Base-by-base conservation (phyloP, 2,797 vertebrate species). In the Clarias laeviceps region DNA sequence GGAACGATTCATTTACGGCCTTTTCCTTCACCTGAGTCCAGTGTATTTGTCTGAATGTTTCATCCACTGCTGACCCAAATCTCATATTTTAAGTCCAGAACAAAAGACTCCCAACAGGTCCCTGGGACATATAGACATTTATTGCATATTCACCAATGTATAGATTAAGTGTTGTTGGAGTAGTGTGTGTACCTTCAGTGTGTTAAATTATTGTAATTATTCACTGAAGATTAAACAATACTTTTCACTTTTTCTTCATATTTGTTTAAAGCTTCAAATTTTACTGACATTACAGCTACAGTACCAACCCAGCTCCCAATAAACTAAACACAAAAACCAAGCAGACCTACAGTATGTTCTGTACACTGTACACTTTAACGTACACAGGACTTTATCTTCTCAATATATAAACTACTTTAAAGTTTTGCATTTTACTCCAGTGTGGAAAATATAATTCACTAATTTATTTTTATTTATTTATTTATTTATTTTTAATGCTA, bases 1-100 rank as follows among this genome's bases (percentile, higher is more conserved):
- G 70, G 84, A 87, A 86, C 88, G 80, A 89, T 88, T 88, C 78
- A 87, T 88, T 88, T 84, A 80, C 70, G 64, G 72, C 77, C 82
- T 45, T 15, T 82, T 88, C 66, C 79, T 76, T 73, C 65, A 76
- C 77, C 32, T 82, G 62, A 78, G 81, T 88, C 56, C 74, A 83
- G n/a, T 59, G 18, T 57, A 34, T 59, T 12, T 59, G 9, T 17
- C 74, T 24, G 54, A 81, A 80, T 78, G 80, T 86, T 73, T 54
- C 85, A 88, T 29, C 66, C 57, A 62, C 72, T 32, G 70, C 61
- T 86, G 83, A 89, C 84, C 85, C 86, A 56, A 82, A 84, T 85
- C 86, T 88, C 85, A 4, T 6, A 24, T 20, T 66, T 84, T 80
- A 83, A 20, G 45, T 88, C 56, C 45, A 82, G 69, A 74, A 34